Evolutionary conservation across 2,888 invertebrate genomes (phyloP).

Genomic region (Hirtodrosophila confusa): DNA sequence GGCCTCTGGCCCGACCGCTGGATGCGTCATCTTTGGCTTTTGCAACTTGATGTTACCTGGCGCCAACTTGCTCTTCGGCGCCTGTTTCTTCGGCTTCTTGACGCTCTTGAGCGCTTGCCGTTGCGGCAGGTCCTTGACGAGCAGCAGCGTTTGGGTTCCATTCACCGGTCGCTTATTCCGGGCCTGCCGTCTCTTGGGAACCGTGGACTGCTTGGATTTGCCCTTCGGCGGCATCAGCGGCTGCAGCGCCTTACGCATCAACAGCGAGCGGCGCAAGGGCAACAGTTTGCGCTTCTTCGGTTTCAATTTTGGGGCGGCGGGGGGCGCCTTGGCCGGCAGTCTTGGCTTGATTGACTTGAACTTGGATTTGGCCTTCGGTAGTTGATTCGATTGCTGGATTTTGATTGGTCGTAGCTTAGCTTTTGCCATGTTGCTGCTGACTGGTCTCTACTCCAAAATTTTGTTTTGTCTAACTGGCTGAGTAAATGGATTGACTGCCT

Average conservation of each 20-base stretch:
- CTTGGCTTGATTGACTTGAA: not conserved
- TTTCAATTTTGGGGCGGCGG: not conserved
- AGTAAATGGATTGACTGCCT: constrained; percentile 27
- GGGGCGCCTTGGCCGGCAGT: not conserved
- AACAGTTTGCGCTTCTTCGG: not conserved
- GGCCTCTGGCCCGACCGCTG: not conserved
- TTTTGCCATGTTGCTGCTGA: constrained; percentile 27
- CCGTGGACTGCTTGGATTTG: not conserved
- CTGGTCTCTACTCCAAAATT: constrained; percentile 29
- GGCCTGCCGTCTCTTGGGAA: not conserved
- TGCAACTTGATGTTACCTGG: not conserved
- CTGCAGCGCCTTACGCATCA: constrained; percentile 25
- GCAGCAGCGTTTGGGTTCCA: not conserved
- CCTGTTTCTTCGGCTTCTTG: not conserved
- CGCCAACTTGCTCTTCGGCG: not conserved
- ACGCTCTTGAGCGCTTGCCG: constrained; percentile 1
- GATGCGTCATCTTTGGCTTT: not conserved
- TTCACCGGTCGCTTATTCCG: not conserved
- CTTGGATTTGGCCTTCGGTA: not conserved
- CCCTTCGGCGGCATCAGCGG: constrained; percentile 11
- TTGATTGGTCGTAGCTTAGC: constrained; percentile 7
- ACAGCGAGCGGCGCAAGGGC: constrained; percentile 8
- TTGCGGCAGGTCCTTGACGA: constrained; percentile 12
- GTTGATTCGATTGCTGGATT: constrained; percentile 3
- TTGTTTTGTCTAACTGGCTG: constrained; percentile 15